Evolutionary conservation across 2,797 vertebrate genomes (phyloP).

Genomic region (Alfaro cultratus): DNA sequence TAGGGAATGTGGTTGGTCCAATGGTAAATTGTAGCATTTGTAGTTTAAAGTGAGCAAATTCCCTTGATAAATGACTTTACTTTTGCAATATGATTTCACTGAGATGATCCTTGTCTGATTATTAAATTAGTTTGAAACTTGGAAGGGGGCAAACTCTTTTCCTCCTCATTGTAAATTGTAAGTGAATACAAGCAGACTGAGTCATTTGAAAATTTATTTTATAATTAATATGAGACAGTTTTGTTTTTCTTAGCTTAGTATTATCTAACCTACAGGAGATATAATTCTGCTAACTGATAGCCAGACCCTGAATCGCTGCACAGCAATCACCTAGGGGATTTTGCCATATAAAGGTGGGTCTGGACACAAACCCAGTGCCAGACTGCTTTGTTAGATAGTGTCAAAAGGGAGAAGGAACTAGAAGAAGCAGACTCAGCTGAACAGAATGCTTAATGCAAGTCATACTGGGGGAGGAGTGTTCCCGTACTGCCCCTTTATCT

Average conservation of each 20-base stretch:
- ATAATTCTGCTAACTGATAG: not conserved
- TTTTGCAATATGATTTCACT: not conserved
- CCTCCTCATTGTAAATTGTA: not conserved
- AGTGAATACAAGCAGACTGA: not conserved
- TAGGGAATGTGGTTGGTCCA: not conserved
- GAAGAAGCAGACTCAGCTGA: not conserved
- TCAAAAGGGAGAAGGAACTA: not conserved
- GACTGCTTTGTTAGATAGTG: not conserved
- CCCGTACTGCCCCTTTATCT: not conserved
- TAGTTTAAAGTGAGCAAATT: not conserved
- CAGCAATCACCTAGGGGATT: not conserved
- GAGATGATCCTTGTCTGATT: not conserved
- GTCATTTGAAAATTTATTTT: not conserved
- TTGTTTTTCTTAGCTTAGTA: not conserved
- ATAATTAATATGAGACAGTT: not conserved
- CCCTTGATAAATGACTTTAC: not conserved
- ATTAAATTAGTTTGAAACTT: not conserved
- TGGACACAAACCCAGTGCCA: not conserved
- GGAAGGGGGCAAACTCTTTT: not conserved
- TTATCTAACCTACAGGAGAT: not conserved
- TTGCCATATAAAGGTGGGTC: not conserved
- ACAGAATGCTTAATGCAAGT: conserved; percentile 1
- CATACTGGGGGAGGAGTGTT: not conserved
- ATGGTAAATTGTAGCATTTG: not conserved
- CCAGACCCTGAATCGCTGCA: not conserved